These are phyloP conservation scores for Myotis findleyi DNA, from an alignment of 2,797 vertebrate genomes.

Conservation along the genomic window DNA sequence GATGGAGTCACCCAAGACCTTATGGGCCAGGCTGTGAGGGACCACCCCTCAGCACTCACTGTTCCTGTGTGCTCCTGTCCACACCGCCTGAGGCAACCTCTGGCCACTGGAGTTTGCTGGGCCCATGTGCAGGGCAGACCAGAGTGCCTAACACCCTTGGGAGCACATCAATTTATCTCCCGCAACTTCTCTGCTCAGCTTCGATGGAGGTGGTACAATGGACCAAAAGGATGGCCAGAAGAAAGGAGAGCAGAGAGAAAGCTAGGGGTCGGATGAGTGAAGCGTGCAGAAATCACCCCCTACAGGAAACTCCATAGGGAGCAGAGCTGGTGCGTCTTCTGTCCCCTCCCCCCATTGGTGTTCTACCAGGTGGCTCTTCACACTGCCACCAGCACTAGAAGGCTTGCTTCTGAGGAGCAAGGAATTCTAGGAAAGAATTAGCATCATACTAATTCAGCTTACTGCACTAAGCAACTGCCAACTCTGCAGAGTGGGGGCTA, in stretches of 20 bases:
- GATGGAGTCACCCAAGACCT: rapidly evolving
- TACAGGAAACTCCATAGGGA: background rate
- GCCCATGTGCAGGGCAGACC: background rate
- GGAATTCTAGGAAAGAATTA: background rate
- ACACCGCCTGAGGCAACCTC: background rate
- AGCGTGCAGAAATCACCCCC: background rate
- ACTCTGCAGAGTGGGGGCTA: background rate
- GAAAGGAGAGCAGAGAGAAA: background rate
- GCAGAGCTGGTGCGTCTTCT: background rate
- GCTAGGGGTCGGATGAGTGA: background rate
- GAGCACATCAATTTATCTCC: background rate
- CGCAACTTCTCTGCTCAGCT: background rate
- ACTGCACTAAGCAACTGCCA: background rate
- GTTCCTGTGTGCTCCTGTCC: background rate
- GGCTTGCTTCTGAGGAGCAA: background rate
- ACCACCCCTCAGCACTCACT: background rate
- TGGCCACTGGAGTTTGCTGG: background rate
- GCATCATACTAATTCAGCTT: background rate
- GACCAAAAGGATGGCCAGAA: background rate
- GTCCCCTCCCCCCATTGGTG: no score
- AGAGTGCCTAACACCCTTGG: background rate
- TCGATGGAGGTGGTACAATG: background rate
- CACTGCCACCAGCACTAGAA: background rate
- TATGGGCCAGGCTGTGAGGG: background rate
- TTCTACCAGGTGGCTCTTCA: background rate